Conservation (phyloP, 2,888 invertebrate genomes). For the Athripsodes cinereus region DNA sequence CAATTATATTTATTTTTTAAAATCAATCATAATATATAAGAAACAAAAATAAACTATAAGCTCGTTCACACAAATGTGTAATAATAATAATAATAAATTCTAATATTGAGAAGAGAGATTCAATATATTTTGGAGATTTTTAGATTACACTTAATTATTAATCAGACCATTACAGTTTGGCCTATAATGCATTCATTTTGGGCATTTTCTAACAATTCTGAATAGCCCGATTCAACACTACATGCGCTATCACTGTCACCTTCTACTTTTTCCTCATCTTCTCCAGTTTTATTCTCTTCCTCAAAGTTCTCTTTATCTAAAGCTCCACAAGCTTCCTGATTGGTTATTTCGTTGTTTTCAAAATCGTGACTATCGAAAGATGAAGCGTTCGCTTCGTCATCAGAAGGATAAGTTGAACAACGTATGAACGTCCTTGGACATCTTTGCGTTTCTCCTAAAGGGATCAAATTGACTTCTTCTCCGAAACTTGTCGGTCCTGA, state of each 20-base stretch:
- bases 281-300: slow-evolving; percentile 37
- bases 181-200: slow-evolving; percentile 45
- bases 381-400: slow-evolving; percentile 35
- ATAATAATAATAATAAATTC: too few relatives aligned
- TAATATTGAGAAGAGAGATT: too few relatives aligned
- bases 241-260: slow-evolving; percentile 72
- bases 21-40: too few relatives aligned
- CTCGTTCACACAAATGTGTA: too few relatives aligned
- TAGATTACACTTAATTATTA: background rate
- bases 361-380: slow-evolving; percentile 39
- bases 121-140: too few relatives aligned
- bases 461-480: slow-evolving; percentile 45
- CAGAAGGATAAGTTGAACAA: slow-evolving; percentile 43
- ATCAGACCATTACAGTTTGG: slow-evolving; percentile 47
- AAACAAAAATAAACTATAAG: too few relatives aligned
- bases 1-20: too few relatives aligned
- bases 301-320: slow-evolving; percentile 29
- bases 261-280: slow-evolving; percentile 48
- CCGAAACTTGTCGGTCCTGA: slow-evolving; percentile 16
- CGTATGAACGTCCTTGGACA: slow-evolving; percentile 39
- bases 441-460: slow-evolving; percentile 43
- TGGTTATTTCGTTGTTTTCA: slow-evolving; percentile 32
- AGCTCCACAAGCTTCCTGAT: slow-evolving; percentile 26
- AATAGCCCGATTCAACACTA: slow-evolving; percentile 89
- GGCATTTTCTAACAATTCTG: slow-evolving; percentile 58